Evolutionary conservation across 2,113 vertebrate genomes (phyloP), one percentile per base, ranked within the genome.

Genomic region (Strigops habroptila): DNA sequence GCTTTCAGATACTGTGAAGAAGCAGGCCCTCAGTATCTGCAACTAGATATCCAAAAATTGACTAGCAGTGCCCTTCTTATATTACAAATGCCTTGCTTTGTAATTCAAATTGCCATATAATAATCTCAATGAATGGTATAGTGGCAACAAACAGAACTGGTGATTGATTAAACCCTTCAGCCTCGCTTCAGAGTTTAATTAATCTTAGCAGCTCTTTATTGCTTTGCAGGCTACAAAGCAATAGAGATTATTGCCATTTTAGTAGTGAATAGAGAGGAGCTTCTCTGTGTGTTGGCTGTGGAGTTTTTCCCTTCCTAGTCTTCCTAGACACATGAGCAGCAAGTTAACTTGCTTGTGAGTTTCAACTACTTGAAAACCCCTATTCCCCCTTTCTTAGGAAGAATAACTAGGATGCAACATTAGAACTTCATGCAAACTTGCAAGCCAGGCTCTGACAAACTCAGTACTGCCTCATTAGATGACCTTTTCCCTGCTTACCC

Each of bases 161-260:
- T 93, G 96, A 95, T 89, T 92, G 89, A 97, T 96, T 92, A 97
- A 96, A 69, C 44, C 33, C 69, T 95, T 95, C 77, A 68, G 35
- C 68, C 48, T 95, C 81, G 65, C 51, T 91, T 92, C 74, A 89
- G 77, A 64, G 52, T 82, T 96, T 95, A 95, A 93, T 95, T 95
- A 95, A 95, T 95, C 78, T 87, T 64, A 91, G 91, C 86, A 95
- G 78, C 44, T 91, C 77, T 84, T 95, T 71, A 71, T 71, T 92
- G 88, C 80, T 90, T 78, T 63, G 43, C 64, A 81, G 93, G 24
- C 65, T 95, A 62, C 95, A 88, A 78, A 79, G 52, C 69, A 75
- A n/a, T 35, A 44, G 81, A 82, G 65, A 89, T 96, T 79, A 76
- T 95, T 93, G 86, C 69, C 24, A 16, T 67, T 82, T 86, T 52